phyloP scores from a whole-genome alignment of 1,140 invertebrate species.

The Xylocopa sonorina region DNA sequence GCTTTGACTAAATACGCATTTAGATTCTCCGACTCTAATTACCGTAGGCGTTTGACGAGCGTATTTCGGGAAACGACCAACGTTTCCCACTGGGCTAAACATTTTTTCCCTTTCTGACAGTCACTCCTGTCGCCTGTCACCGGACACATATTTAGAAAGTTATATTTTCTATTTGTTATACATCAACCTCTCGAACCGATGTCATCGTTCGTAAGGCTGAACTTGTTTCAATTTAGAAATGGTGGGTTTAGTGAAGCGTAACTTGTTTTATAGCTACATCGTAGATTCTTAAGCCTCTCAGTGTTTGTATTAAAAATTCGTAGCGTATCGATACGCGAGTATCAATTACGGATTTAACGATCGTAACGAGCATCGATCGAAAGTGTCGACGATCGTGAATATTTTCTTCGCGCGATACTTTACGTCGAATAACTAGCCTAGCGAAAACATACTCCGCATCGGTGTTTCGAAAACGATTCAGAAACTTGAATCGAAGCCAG shows the following conservation, averaged over 20 bases:
- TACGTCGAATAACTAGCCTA: slow-evolving; percentile 33
- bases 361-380: no score
- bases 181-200: not conserved
- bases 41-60: not conserved
- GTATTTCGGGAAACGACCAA: not conserved
- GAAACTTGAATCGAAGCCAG: slow-evolving; percentile 59
- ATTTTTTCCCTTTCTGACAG: not conserved
- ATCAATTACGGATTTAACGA: no score
- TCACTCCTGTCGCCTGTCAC: not conserved
- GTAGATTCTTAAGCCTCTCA: no score
- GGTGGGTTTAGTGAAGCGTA: no score
- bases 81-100: not conserved
- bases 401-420: slow-evolving; percentile 3
- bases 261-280: no score
- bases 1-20: not conserved
- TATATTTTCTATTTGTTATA: not conserved
- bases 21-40: not conserved
- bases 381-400: not conserved
- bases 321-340: no score
- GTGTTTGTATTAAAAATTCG: no score
- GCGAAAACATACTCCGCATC: slow-evolving; percentile 45
- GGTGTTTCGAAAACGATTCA: slow-evolving; percentile 16
- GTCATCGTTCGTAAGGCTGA: not conserved
- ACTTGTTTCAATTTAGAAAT: not conserved
- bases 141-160: not conserved